Percentiles rank a stretch among this genome's conserved stretches.
phyloP scores from a whole-genome alignment of 2,888 invertebrate genomes.

The Charanyca ferruginea region DNA sequence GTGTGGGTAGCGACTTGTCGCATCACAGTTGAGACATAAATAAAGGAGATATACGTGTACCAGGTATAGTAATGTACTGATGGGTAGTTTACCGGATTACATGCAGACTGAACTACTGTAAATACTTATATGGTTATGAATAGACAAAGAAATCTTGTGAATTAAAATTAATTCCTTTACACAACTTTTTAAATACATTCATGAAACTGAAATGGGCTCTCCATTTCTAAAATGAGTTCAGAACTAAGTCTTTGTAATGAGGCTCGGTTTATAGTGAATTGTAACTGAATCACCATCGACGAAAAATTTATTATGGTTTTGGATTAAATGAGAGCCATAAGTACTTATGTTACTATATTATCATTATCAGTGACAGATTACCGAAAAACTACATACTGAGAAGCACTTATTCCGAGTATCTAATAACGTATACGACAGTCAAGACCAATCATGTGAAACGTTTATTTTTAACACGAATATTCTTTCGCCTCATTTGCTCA shows the following conservation, averaged over 20 bases:
- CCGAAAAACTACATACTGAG: conserved; percentile 5
- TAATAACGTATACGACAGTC: not conserved
- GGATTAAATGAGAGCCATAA: not conserved
- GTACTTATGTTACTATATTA: conserved; percentile 1
- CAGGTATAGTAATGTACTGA: not conserved
- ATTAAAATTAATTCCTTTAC: no score
- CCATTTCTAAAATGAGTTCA: no score
- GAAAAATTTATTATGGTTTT: not conserved
- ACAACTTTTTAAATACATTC: no score
- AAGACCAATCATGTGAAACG: not conserved
- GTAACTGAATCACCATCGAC: not conserved
- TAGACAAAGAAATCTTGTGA: no score
- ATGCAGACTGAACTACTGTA: not conserved
- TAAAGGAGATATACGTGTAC: conserved; percentile 13
- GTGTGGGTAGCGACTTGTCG: conserved; percentile 1
- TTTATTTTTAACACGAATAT: not conserved
- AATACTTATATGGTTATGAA: not conserved
- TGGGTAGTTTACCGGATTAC: not conserved
- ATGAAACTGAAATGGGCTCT: no score
- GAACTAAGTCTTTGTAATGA: no score
- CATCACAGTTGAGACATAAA: conserved; percentile 19
- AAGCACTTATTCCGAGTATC: conserved; percentile 6
- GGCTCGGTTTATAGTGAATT: not conserved
- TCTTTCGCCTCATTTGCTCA: not conserved
- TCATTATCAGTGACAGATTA: conserved; percentile 15